phyloP scores from a whole-genome alignment of 35 echinoderm and acorn worm genomes.

The Acanthaster planci region DNA sequence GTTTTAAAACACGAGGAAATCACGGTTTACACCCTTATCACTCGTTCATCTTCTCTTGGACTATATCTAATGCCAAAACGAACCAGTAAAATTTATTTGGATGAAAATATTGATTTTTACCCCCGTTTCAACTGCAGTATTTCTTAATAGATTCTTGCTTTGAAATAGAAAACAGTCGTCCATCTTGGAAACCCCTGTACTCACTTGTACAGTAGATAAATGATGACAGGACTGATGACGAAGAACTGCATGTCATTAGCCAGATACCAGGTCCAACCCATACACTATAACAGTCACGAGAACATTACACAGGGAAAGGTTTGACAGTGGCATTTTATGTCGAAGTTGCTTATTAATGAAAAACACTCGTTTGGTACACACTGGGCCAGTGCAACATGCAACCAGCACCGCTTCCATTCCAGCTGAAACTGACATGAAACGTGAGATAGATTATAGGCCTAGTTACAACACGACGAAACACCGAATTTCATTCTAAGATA shows the following conservation, averaged over 20 bases:
- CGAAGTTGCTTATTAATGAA: neutral
- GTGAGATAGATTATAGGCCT: neutral
- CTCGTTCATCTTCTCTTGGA: neutral
- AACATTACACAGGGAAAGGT: neutral
- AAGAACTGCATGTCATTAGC: conserved; percentile 87
- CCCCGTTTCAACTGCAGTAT: no score
- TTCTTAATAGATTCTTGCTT: neutral
- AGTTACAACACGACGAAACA: neutral
- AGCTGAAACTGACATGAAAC: neutral
- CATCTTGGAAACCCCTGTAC: no score
- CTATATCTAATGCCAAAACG: neutral
- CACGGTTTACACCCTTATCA: neutral
- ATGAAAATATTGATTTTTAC: neutral
- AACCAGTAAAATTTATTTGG: neutral
- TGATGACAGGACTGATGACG: conserved; percentile 74
- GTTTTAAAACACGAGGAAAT: neutral
- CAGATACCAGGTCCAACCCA: conserved; percentile 92
- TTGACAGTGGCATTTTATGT: neutral
- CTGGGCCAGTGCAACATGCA: neutral
- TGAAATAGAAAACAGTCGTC: neutral
- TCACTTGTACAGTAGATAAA: conserved; percentile 73
- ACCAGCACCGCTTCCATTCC: neutral
- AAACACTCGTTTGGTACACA: neutral
- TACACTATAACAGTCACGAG: conserved; percentile 53
- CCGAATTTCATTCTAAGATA: no score